These are phyloP conservation scores for Leptinotarsa undecemlineata DNA, from an alignment of 1,140 invertebrate genomes.

Conservation along the genomic window DNA sequence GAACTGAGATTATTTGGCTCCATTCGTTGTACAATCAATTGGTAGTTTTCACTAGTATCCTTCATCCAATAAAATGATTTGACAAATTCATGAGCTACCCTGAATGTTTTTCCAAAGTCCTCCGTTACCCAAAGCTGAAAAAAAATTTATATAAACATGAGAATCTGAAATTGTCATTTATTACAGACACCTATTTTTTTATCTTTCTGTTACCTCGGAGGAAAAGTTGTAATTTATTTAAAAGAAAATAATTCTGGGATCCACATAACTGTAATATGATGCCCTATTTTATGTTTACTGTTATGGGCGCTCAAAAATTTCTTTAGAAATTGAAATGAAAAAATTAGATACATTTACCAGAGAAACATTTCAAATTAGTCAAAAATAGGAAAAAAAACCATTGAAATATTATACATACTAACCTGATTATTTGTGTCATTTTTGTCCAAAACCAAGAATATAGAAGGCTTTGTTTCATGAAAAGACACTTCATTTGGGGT, in stretches of 20 bases:
- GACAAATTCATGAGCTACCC: conserved; percentile 69
- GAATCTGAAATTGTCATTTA: neutral
- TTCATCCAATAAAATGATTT: conserved; percentile 76
- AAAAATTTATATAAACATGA: conserved; percentile 34
- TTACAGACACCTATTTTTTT: no score
- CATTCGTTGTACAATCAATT: conserved; percentile 72
- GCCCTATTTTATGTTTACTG: no score
- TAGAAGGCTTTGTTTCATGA: conserved; percentile 67
- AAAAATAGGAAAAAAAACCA: no score
- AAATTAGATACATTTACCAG: no score
- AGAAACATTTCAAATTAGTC: no score
- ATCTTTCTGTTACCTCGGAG: no score
- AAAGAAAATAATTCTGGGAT: no score
- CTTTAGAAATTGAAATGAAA: no score
- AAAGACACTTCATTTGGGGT: conserved; percentile 76
- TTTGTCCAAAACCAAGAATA: conserved; percentile 73
- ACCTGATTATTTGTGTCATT: conserved; percentile 69
- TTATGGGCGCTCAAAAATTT: no score
- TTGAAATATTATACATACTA: conserved; percentile 46
- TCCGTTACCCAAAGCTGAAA: conserved; percentile 75
- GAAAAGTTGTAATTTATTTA: no score
- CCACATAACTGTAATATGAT: no score
- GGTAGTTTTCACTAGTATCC: conserved; percentile 49
- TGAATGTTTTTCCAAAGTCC: conserved; percentile 75
- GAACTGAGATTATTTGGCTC: conserved; percentile 66